Evolutionary conservation across 2,888 invertebrate genomes (phyloP).

Genomic region (Neoitamus cyanurus): DNA sequence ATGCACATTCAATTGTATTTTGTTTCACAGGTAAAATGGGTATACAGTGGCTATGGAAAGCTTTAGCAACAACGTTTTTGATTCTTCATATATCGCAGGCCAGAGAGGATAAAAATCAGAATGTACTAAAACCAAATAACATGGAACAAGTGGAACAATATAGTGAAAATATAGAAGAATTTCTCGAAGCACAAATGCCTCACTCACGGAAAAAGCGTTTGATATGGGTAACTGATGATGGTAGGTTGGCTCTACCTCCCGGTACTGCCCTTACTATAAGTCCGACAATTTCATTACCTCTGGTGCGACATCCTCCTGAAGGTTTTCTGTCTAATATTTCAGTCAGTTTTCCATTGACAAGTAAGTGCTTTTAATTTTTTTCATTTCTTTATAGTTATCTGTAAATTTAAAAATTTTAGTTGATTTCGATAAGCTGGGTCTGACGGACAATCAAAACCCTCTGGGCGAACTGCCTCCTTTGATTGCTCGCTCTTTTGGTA

Average conservation of each 20-base stretch:
- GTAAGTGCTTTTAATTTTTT: slow-evolving; percentile 68
- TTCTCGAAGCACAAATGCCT: slow-evolving; percentile 60
- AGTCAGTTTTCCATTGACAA: slow-evolving; percentile 85
- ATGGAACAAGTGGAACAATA: neutral
- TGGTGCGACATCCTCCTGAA: slow-evolving; percentile 85
- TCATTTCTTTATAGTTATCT: neutral
- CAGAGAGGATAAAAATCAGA: neutral
- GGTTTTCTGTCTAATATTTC: slow-evolving; percentile 88
- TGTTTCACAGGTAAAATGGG: slow-evolving; percentile 28
- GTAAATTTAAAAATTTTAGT: slow-evolving; percentile 69
- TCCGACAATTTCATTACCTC: slow-evolving; percentile 83
- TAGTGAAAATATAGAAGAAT: slow-evolving; percentile 54
- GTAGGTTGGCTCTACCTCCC: slow-evolving; percentile 84
- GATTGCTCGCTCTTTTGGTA: slow-evolving; percentile 80
- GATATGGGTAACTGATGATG: slow-evolving; percentile 87
- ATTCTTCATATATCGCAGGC: neutral
- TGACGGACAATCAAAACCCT: slow-evolving; percentile 91
- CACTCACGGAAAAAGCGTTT: slow-evolving; percentile 85
- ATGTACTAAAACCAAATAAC: neutral
- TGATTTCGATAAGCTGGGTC: slow-evolving; percentile 84
- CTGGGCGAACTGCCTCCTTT: slow-evolving; percentile 83
- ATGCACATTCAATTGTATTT: neutral
- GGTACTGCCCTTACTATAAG: slow-evolving; percentile 83
- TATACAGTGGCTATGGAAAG: slow-evolving; percentile 21
- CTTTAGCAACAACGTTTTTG: slow-evolving; percentile 1